Percentiles rank a stretch among this genome's conserved stretches.
phyloP scores from a whole-genome alignment of 2,797 vertebrate species.

The Tolypeutes matacus region DNA sequence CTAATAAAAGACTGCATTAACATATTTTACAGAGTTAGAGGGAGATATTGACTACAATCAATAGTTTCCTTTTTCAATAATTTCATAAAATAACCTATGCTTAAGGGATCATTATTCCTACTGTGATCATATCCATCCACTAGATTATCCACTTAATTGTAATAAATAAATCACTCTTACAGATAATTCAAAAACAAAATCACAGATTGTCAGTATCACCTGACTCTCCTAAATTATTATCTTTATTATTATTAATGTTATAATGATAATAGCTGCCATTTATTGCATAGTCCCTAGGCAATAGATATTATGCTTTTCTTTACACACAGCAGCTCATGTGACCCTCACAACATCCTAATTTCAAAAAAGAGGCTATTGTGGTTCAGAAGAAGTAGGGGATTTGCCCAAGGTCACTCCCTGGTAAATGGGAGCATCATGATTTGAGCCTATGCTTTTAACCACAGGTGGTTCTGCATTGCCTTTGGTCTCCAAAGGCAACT shows the following conservation, averaged over 20 bases:
- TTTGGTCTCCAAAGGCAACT: conserved; percentile 33
- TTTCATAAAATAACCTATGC: conserved; percentile 48
- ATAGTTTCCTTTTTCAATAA: conserved; percentile 31
- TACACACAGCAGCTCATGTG: conserved; percentile 19
- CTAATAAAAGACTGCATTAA: conserved; percentile 21
- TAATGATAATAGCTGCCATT: background rate
- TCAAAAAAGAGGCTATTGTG: background rate
- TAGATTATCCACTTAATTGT: background rate
- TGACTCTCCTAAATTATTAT: background rate
- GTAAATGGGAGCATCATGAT: conserved; percentile 2
- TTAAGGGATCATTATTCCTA: conserved; percentile 41
- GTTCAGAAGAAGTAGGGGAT: background rate
- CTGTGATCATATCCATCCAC: conserved; percentile 36
- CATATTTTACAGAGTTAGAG: conserved; percentile 43
- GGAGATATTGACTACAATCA: conserved; percentile 37
- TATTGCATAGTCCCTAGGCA: background rate
- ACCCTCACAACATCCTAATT: conserved; percentile 2
- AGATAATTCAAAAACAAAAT: conserved; percentile 32
- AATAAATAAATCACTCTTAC: conserved; percentile 51
- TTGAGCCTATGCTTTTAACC: background rate
- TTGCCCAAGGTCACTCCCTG: conserved; percentile 22
- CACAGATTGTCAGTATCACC: background rate
- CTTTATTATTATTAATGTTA: background rate
- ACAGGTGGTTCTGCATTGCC: background rate
- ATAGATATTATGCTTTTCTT: background rate